A percentile compares a stretch with the other conserved stretches of the same genome.
Conservation (phyloP, 2,888 invertebrate species). For the Pyrrhosoma nymphula region DNA sequence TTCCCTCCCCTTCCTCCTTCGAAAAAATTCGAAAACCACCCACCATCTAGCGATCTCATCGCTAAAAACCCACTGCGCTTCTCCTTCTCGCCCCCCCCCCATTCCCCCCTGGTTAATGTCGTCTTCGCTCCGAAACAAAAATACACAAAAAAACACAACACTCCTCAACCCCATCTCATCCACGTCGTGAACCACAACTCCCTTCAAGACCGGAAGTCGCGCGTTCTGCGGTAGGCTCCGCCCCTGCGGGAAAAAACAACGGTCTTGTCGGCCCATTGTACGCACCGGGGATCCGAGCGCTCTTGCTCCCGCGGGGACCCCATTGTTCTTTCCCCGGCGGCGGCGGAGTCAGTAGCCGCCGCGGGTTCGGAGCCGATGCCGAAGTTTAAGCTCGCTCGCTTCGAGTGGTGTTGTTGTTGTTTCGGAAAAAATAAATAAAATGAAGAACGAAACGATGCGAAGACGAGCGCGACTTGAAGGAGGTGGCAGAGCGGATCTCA, state of each 20-base stretch:
- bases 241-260: conserved; percentile 38
- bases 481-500: not conserved
- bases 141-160: not conserved
- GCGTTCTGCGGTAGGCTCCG: conserved; percentile 45
- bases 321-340: conserved; percentile 57
- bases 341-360: not conserved
- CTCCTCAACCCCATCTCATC: not conserved
- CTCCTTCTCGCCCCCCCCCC: not conserved
- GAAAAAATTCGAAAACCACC: not conserved
- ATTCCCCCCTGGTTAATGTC: not conserved
- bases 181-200: not conserved
- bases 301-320: conserved; percentile 51
- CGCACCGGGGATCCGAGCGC: conserved; percentile 29
- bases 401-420: not conserved
- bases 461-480: not conserved
- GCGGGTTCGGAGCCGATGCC: conserved; percentile 26
- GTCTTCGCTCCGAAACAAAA: not conserved
- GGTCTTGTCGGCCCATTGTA: not conserved
- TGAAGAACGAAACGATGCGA: not conserved
- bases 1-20: not conserved
- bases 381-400: not conserved
- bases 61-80: not conserved
- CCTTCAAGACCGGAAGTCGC: conserved; percentile 60
- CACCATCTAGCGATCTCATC: conserved; percentile 13
- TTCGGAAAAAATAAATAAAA: not conserved